A percentile compares a stretch with the other conserved stretches of the same genome.
Evolutionary conservation across 2,888 invertebrate species (phyloP).

Genomic region (Stratiomys singularior): DNA sequence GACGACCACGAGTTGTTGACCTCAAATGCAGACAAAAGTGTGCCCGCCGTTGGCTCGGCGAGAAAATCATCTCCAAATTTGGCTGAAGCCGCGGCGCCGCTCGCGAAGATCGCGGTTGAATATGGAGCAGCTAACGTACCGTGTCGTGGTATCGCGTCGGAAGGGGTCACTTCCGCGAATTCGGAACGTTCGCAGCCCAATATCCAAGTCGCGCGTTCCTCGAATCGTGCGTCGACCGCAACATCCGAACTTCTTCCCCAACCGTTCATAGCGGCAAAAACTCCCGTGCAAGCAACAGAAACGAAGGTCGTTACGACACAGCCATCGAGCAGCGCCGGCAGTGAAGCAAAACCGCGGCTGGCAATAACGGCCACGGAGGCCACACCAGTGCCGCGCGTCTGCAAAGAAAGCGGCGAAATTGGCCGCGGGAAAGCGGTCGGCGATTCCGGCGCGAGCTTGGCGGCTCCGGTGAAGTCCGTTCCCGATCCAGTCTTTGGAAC

Average conservation of each 20-base stretch:
- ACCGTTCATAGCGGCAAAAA: conserved; percentile 14
- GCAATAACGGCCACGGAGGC: not conserved
- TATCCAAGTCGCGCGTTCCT: not conserved
- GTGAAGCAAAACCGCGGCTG: conserved; percentile 14
- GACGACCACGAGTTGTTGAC: conserved; percentile 37
- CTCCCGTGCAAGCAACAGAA: not conserved
- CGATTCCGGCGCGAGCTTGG: not conserved
- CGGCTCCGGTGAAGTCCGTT: conserved; percentile 6
- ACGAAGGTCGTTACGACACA: not conserved
- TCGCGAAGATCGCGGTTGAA: not conserved
- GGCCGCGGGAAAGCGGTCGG: conserved; percentile 8
- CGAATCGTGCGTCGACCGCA: not conserved
- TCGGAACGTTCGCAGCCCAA: not conserved
- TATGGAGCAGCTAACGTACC: not conserved
- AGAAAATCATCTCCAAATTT: not conserved
- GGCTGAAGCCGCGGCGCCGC: not conserved
- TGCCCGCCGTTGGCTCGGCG: not conserved
- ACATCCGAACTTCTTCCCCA: no score
- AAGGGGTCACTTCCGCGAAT: not conserved
- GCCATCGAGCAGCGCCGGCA: not conserved
- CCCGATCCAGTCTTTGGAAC: conserved; percentile 25
- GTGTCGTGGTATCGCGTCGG: not conserved
- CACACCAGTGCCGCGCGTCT: conserved; percentile 1
- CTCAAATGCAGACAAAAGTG: not conserved
- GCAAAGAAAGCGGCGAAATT: not conserved